Conservation (phyloP, 2,888 invertebrate species). For the Heterodera filipjevi region DNA sequence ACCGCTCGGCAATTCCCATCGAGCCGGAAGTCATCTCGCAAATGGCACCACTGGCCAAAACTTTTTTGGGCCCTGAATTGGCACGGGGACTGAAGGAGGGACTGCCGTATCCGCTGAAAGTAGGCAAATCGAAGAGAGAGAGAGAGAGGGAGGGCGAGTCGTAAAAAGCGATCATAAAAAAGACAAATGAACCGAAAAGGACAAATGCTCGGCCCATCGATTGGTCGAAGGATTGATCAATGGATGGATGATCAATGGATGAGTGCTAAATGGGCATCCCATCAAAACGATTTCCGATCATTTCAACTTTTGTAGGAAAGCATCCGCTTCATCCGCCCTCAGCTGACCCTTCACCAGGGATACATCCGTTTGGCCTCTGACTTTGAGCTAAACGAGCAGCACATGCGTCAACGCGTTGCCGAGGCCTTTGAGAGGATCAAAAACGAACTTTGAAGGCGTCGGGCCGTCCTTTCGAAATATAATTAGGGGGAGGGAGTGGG, state of each 20-base stretch:
- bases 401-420: conserved; percentile 48
- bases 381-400: conserved; percentile 54
- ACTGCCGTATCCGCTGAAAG: conserved; percentile 60
- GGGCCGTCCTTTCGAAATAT: neutral
- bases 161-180: too few species aligned
- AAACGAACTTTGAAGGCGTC: conserved; percentile 5
- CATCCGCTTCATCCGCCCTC: conserved; percentile 54
- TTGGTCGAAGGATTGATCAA: too few species aligned
- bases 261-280: neutral
- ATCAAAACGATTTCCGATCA: neutral
- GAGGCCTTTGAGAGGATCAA: conserved; percentile 53
- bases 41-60: conserved; percentile 61
- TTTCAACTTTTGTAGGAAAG: conserved; percentile 46
- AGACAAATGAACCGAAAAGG: too few species aligned
- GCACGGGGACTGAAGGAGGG: conserved; percentile 55
- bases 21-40: conserved; percentile 55
- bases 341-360: conserved; percentile 52
- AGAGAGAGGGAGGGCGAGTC: too few species aligned
- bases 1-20: conserved; percentile 56
- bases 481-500: neutral
- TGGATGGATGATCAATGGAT: too few species aligned
- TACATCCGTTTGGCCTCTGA: conserved; percentile 58
- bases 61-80: conserved; percentile 59
- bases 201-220: neutral
- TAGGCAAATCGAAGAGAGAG: conserved; percentile 28